Evolutionary conservation across 2,113 vertebrate species (phyloP), one percentile per base, ranked within the genome.

Genomic region (Amphiprion percula): DNA sequence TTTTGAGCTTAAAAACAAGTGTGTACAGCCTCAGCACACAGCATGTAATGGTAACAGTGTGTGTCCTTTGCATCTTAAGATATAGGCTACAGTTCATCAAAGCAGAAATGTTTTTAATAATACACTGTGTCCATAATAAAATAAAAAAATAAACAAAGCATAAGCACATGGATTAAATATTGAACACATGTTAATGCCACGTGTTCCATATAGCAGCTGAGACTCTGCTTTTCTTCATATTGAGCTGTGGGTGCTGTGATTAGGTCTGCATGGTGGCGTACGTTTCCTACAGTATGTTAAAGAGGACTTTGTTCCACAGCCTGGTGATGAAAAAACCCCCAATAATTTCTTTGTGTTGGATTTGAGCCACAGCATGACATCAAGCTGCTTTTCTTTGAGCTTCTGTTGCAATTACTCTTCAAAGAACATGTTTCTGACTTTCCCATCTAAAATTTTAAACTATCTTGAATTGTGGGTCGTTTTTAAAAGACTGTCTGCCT

Each of bases 261-360:
- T 47, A 53, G 4, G 50, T 68, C 55, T 11, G 60, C 23, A 63
- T 16, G 63, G 10, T 56, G 19, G 16, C 77, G 58, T 68, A 68
- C 30, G n/a, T 82, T 82, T 85, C 28, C 71, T n/a, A 54, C 41
- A 67, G 66, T 74, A 82, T 79, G 41, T 66, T 64, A 33, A 75
- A 74, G 55, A 46, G 8, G 49, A 30, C 50, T 83, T 61, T 70
- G 68, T 80, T 87, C 77, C 39, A 69, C 53, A 62, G 74, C 60
- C 39, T 65, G 77, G 23, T 67, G 74, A 79, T 64, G 59, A 77
- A 37, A 30, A 30, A 30, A 30, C 4, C 30, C 4, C 30, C 4
- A 85, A 84, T 66, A 33, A 80, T 86, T 87, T 64, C 37, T 52
- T 55, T 46, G 65, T 46, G 14, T 67, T 16, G 10, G 10, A 26